Percentiles rank a stretch among this genome's conserved stretches.
Conservation (phyloP, 2,797 vertebrate species). For the Malacoctenus gilli region DNA sequence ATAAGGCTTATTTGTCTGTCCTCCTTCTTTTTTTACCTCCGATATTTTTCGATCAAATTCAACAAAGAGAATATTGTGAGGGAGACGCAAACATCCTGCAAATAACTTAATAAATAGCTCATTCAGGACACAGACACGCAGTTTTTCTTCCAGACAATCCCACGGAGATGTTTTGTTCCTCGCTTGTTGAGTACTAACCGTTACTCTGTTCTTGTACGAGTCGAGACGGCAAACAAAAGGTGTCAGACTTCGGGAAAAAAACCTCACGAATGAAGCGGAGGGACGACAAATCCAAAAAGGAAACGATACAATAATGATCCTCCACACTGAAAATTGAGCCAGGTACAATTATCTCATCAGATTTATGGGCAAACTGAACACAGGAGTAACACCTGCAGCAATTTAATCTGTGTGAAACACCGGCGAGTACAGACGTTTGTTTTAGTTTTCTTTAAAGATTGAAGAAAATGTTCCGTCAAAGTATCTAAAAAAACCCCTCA, state of each 20-base stretch:
- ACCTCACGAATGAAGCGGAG: constrained; percentile 48
- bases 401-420: too few species aligned
- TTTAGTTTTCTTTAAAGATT: too few species aligned
- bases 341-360: not conserved
- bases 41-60: constrained; percentile 10
- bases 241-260: constrained; percentile 43
- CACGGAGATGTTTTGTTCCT: constrained; percentile 15
- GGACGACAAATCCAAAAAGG: constrained; percentile 15
- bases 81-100: constrained; percentile 33
- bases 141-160: constrained; percentile 18
- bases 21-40: not conserved
- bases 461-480: too few species aligned
- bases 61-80: constrained; percentile 21
- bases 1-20: constrained; percentile 36
- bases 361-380: not conserved
- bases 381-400: too few species aligned
- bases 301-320: constrained; percentile 12
- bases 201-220: constrained; percentile 58
- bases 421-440: too few species aligned
- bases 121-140: constrained; percentile 19
- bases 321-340: not conserved
- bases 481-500: too few species aligned
- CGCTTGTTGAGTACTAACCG: constrained; percentile 44
- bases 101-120: constrained; percentile 39
- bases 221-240: constrained; percentile 53